Base-by-base conservation (phyloP, 2,888 invertebrate genomes). In the Gymnocheta viridis region DNA sequence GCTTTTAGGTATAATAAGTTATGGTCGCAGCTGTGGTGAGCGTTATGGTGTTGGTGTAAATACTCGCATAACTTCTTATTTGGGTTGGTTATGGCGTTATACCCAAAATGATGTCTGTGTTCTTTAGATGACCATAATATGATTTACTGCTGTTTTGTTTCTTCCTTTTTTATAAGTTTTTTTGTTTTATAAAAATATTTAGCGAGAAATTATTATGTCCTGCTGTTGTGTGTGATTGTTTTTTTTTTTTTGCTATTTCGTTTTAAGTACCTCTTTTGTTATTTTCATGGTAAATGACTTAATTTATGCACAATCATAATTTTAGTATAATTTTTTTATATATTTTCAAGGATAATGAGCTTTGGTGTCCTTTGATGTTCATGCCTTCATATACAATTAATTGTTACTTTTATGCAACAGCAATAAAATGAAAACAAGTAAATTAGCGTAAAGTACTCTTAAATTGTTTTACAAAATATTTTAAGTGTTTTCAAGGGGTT, bases 1-100 rank as follows among this genome's bases (percentile, higher is more conserved):
- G 49, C 85, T 93, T 1, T 73, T 93, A 1, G 95, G 94, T 7
- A 87, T 94, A 14, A 93, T 94, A 66, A 93, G 93, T 58, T 92
- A 88, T 85, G 95, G 95, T 17, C 85, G 88, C 0, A 90, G 87
- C 17, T 95, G 95, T 88, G 94, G 92, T 0, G 86, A 89, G 5
- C 87, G 76, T 2, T 87, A 82, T 24, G 87, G 86, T 9, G 93
- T 94, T 0, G 93, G 93, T n/a, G 91, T 94, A 1, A 94, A 94
- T 88, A 93, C 93, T 0, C 92, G 94, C 77, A 91, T 94, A 3
- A 93, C 93, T 4, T 89, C 93, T 0, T 93, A 92, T 88, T 82
- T 94, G 1, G 88, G 91, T 19, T 95, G 94, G 94, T 93, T 95
- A 54, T 87, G 90, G 49, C 86, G 87, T 4, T 88, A 88, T 64